Evolutionary conservation across 2,888 invertebrate species (phyloP).

Genomic region (Drosophila emarginata): DNA sequence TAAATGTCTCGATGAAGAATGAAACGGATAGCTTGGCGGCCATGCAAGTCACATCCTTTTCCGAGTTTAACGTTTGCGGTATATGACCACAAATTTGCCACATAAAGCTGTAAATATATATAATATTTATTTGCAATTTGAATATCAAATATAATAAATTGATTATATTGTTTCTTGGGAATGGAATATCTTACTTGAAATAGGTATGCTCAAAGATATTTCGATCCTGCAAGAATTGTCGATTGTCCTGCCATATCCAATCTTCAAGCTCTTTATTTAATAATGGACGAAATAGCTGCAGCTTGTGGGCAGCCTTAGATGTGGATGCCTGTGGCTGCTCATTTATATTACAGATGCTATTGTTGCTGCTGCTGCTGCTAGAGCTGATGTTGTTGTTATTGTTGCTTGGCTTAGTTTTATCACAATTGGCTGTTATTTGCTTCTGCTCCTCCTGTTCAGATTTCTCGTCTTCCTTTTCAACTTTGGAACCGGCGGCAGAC

Average conservation of each 20-base stretch:
- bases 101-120: constrained; percentile 89
- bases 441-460: constrained; percentile 35
- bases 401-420: constrained; percentile 75
- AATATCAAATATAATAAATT: constrained; percentile 23
- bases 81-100: constrained; percentile 97
- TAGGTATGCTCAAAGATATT: constrained; percentile 98
- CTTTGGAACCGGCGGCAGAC: not conserved
- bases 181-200: constrained; percentile 88
- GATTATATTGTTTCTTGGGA: no score
- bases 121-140: not conserved
- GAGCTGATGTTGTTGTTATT: constrained; percentile 23
- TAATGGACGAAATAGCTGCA: constrained; percentile 73
- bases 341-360: constrained; percentile 21
- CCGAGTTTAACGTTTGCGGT: constrained; percentile 92
- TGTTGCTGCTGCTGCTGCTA: not conserved
- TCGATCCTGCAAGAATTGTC: constrained; percentile 96
- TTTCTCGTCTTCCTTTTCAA: constrained; percentile 10
- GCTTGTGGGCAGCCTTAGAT: constrained; percentile 55
- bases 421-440: constrained; percentile 78
- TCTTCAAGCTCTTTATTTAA: constrained; percentile 89
- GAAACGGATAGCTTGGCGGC: constrained; percentile 95
- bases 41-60: constrained; percentile 91
- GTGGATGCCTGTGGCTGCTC: constrained; percentile 65
- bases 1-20: constrained; percentile 97
- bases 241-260: constrained; percentile 99